These are phyloP conservation scores for Colistium nudipinnis DNA, from an alignment of 2,113 vertebrate species.

Conservation along the genomic window DNA sequence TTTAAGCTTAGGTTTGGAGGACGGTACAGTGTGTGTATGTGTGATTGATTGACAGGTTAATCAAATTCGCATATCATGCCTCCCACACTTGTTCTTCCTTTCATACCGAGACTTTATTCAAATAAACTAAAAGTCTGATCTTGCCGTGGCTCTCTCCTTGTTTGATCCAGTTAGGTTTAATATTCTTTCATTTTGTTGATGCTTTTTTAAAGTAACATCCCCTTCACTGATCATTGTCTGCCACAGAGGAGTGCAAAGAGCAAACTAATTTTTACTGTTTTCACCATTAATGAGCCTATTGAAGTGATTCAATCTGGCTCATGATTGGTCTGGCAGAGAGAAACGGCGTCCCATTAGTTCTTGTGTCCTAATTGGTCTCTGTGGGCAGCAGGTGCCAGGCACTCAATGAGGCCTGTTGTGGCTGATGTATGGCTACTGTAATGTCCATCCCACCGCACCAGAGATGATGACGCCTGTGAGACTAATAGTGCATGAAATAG, in stretches of 20 bases:
- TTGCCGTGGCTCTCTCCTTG: too few species aligned
- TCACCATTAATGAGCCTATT: conserved; percentile 32
- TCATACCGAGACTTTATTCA: too few species aligned
- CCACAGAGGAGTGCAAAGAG: not conserved
- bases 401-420: conserved; percentile 78
- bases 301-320: conserved; percentile 52
- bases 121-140: too few species aligned
- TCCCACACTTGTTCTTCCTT: too few species aligned
- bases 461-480: conserved; percentile 6
- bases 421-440: conserved; percentile 73
- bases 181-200: too few species aligned
- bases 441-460: conserved; percentile 4
- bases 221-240: not conserved
- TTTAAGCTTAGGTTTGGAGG: too few species aligned
- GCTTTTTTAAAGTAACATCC: too few species aligned
- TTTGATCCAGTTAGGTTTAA: too few species aligned
- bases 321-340: conserved; percentile 69
- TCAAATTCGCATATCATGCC: too few species aligned
- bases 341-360: conserved; percentile 58
- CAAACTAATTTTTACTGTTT: conserved; percentile 7
- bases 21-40: not conserved
- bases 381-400: conserved; percentile 72
- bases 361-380: conserved; percentile 74
- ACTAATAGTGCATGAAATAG: conserved; percentile 57
- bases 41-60: not conserved